Base-by-base conservation (phyloP, 2,888 invertebrate species). In the Eupithecia inturbata region DNA sequence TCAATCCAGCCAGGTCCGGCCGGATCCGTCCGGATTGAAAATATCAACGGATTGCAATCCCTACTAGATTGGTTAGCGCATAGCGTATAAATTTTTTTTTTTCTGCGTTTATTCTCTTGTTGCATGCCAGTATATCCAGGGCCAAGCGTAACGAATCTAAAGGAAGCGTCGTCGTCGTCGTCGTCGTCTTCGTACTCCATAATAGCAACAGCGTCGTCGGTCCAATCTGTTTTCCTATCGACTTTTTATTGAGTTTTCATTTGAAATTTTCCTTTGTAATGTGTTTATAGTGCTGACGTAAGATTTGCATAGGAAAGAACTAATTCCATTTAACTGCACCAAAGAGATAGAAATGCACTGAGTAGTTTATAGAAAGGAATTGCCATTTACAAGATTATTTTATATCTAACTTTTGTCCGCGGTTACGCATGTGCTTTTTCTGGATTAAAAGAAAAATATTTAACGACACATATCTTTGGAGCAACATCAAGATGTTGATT, bases 151-250 rank as follows among this genome's bases (percentile, higher is more conserved):
- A 66, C 53, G 26, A 41, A 63, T 71, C 71, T 67, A 41, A 63
- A 70, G 68, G 67, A 70, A 36, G 68, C n/a, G 49, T 68, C 6
- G 41, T 66, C 64, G 71, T 49, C 64, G n/a, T n/a, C n/a, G n/a
- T n/a, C n/a, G n/a, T n/a, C n/a, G n/a, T n/a, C n/a, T n/a, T n/a
- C n/a, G 70, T 57, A 71, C 49, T 69, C 62, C 64, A 53, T 67
- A 72, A 72, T 68, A 68, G 39, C 71, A 67, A 73, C 36, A 67
- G 62, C 70, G 53, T 63, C 70, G 72, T 71, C 73, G 62, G 62
- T 75, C 70, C 78, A 79, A 79, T 78, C 74, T 74, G 74, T 74
- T 75, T 67, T 73, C 68, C 67, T 70, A 79, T 74, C 71, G 67
- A 39, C 19, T 73, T 76, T 74, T 73, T 76, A 77, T 77, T 76